phyloP scores from a whole-genome alignment of 2,888 invertebrate genomes.

The Apantesis nais region DNA sequence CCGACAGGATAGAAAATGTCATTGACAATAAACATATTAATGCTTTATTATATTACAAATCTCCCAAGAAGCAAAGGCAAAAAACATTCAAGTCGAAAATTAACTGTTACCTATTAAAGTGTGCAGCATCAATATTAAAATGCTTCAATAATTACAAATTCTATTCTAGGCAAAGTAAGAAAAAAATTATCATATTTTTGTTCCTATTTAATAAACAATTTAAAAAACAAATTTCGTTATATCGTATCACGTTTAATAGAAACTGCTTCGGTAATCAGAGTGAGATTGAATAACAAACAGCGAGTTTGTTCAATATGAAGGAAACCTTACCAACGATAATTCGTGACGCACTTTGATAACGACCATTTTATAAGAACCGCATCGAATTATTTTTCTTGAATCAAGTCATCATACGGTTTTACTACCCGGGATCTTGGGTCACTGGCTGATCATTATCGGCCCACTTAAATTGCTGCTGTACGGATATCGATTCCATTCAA shows the following conservation, averaged over 20 bases:
- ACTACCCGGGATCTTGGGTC: conserved; percentile 16
- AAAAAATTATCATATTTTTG: too few relatives aligned
- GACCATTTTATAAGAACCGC: conserved; percentile 34
- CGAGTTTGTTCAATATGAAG: conserved; percentile 34
- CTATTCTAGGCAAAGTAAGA: too few relatives aligned
- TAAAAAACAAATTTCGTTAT: too few relatives aligned
- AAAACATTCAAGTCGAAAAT: too few relatives aligned
- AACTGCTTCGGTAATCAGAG: conserved; percentile 29
- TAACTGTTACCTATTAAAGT: too few relatives aligned
- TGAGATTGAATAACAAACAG: conserved; percentile 46
- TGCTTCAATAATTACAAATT: too few relatives aligned
- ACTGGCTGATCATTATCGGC: conserved; percentile 42
- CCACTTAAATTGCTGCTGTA: conserved; percentile 39
- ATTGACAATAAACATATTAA: too few relatives aligned
- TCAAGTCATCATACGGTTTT: conserved; percentile 13
- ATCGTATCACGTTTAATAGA: conserved; percentile 30
- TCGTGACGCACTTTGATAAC: conserved; percentile 34
- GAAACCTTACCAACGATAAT: conserved; percentile 45
- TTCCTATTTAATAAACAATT: too few relatives aligned
- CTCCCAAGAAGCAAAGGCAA: too few relatives aligned
- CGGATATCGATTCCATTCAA: conserved; percentile 43
- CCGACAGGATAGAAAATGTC: too few relatives aligned
- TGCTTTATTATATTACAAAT: too few relatives aligned
- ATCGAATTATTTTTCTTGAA: conserved; percentile 29
- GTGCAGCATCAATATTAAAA: too few relatives aligned